Evolutionary conservation across 2,797 vertebrate species (phyloP).

Genomic region (Oreortyx pictus): DNA sequence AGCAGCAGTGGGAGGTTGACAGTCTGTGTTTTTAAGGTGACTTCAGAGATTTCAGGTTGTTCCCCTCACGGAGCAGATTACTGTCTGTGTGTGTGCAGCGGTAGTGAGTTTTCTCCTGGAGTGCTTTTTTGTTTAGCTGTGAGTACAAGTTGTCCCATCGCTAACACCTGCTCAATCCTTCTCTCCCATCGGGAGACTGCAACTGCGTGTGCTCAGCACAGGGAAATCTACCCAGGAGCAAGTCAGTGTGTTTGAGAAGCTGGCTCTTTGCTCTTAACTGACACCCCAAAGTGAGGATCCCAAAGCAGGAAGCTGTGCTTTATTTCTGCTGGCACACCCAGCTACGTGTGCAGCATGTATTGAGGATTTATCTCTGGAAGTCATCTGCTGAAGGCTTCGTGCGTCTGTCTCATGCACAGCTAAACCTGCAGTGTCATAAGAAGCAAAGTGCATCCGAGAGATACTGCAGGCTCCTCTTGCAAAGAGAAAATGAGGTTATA

Average conservation of each 20-base stretch:
- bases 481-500: background rate
- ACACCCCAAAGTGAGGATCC: background rate
- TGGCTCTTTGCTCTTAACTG: background rate
- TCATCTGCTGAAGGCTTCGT: background rate
- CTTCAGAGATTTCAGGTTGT: background rate
- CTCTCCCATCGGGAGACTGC: background rate
- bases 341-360: background rate
- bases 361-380: background rate
- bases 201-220: background rate
- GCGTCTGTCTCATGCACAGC: fast-evolving
- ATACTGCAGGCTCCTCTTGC: background rate
- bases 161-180: background rate
- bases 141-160: background rate
- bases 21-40: background rate
- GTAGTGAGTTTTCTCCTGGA: background rate
- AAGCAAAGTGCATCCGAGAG: background rate
- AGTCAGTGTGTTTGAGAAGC: background rate
- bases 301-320: background rate
- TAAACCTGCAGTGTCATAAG: background rate
- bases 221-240: background rate
- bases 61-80: background rate
- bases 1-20: background rate
- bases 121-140: background rate
- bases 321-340: fast-evolving
- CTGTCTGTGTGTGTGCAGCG: background rate